These are phyloP conservation scores for fruit fly (Drosophila melanogaster) DNA, from an alignment of 1,140 invertebrate genomes.

Conservation along the genomic window Release_6_plus_ISO1_MT NC_004354.4:16700001-16700500, in stretches of 20 bases:
- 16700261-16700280: slow-evolving; percentile 28
- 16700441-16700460: background rate
- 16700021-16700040: slow-evolving; percentile 83
- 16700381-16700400: background rate
- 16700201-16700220: slow-evolving; percentile 17
- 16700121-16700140: slow-evolving; percentile 3
- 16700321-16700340: background rate
- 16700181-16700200: slow-evolving; percentile 10
- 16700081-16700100: background rate
- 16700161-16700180: background rate
- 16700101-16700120: background rate
- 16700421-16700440: background rate
- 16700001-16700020: slow-evolving; percentile 85
- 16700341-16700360: background rate
- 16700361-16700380: background rate
- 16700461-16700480: too few species aligned
- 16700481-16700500: too few species aligned
- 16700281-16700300: slow-evolving; percentile 22
- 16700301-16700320: background rate
- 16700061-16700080: background rate
- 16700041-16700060: slow-evolving; percentile 85
- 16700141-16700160: background rate
- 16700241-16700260: slow-evolving; percentile 47
- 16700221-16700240: slow-evolving; percentile 16
- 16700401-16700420: background rate